Evolutionary conservation across 2,113 vertebrate species (phyloP).

Genomic region (Cebidichthys violaceus): DNA sequence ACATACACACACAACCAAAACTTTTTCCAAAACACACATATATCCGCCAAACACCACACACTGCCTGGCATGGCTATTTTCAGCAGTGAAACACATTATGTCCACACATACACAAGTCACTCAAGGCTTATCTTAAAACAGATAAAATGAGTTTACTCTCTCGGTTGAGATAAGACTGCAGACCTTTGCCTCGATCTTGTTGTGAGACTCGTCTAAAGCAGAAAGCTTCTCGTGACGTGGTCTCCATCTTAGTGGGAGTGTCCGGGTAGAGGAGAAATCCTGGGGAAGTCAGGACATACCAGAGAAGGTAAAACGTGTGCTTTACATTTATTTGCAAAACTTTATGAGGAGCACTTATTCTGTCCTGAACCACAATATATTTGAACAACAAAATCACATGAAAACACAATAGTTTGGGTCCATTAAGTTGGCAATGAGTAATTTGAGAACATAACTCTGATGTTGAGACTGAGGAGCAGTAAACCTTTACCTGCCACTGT

Average conservation of each 20-base stretch:
- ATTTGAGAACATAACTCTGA: neutral
- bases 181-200: conserved; percentile 62
- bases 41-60: neutral
- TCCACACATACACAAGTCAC: neutral
- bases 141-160: conserved; percentile 59
- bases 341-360: neutral
- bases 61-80: neutral
- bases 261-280: conserved; percentile 83
- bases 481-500: conserved; percentile 76
- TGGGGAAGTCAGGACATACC: conserved; percentile 25
- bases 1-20: neutral
- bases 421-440: neutral
- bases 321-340: conserved; percentile 2
- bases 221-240: conserved; percentile 75
- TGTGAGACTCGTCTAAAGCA: conserved; percentile 55
- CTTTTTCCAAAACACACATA: neutral
- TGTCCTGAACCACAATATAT: neutral
- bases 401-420: neutral
- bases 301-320: neutral
- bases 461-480: neutral
- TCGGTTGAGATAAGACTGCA: conserved; percentile 57
- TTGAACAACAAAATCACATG: neutral
- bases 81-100: neutral
- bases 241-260: conserved; percentile 78
- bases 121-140: conserved; percentile 17